Evolutionary conservation across 2,797 vertebrate species (phyloP), one percentile per base, ranked within the genome.

Genomic region (Huso huso): DNA sequence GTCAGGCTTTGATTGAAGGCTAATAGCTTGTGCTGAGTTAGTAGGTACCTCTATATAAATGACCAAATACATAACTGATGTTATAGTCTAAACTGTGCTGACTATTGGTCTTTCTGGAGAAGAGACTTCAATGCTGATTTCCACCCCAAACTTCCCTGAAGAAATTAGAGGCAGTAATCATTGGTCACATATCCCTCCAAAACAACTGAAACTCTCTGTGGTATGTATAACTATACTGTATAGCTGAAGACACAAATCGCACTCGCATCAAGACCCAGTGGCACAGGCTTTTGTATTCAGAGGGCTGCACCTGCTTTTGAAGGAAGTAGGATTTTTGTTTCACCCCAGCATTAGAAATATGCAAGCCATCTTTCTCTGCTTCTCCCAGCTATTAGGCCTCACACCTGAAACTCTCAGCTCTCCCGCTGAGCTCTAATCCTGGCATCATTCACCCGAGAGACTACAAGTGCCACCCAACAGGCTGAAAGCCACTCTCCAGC

Each of bases 351-450:
- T 37, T 37, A 37, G 23, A 64, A 13, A 48, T 18, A 62, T 51
- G 37, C 51, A 51, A 53, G 10, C 18, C 50, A 63, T 76, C 83
- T 73, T 71, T 73, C 78, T 86, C 84, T 87, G 86, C 88, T 90
- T 87, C 91, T 90, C 87, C 86, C 87, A 88, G 89, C 89, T 88
- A 92, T 91, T 91, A 91, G 88, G 87, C 89, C 89, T 88, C 88
- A 90, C 91, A 92, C 92, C 89, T 93, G 91, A 92, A 93, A 86
- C 88, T 87, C 88, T 89, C 85, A 88, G 86, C 52, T 85, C 82
- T 84, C 86, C 90, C 67, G 87, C 90, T 82, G 88, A 72, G 87
- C 86, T 87, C 89, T 91, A 92, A 91, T 93, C 90, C 89, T 86
- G 86, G 89, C 90, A 86, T 89, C 89, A 93, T 93, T 93, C 90